These are phyloP conservation scores for Lophius americanus DNA, from an alignment of 2,797 vertebrate species.

Conservation along the genomic window DNA sequence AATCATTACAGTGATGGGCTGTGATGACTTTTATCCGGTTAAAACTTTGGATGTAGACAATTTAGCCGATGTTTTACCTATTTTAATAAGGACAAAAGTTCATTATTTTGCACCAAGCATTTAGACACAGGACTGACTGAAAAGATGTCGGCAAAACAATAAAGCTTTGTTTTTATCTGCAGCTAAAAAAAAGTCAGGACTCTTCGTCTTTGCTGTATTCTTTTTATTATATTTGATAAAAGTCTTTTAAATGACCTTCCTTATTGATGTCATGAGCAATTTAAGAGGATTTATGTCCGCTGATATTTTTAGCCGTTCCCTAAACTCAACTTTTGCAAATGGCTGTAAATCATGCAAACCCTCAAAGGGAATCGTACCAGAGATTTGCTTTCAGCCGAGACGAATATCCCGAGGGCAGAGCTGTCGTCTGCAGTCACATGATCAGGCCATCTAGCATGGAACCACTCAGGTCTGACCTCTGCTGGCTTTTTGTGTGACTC, in stretches of 20 bases:
- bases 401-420: constrained; percentile 62
- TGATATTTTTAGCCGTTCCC: constrained; percentile 5
- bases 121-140: constrained; percentile 10
- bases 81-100: constrained; percentile 12
- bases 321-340: constrained; percentile 14
- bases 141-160: constrained; percentile 12
- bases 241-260: neutral
- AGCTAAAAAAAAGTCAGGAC: neutral
- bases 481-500: constrained; percentile 56
- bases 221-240: no score
- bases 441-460: constrained; percentile 34
- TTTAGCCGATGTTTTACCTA: constrained; percentile 16
- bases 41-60: constrained; percentile 3
- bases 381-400: constrained; percentile 44
- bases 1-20: no score
- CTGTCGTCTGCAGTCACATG: constrained; percentile 69
- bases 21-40: neutral
- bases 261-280: constrained; percentile 14
- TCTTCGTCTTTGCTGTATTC: neutral
- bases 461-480: constrained; percentile 52
- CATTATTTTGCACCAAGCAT: constrained; percentile 11
- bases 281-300: constrained; percentile 7
- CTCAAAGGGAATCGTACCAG: constrained; percentile 15
- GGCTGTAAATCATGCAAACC: constrained; percentile 21
- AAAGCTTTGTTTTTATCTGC: neutral